Conservation (phyloP, 2,888 invertebrate species). For the Halocaridina rubra region DNA sequence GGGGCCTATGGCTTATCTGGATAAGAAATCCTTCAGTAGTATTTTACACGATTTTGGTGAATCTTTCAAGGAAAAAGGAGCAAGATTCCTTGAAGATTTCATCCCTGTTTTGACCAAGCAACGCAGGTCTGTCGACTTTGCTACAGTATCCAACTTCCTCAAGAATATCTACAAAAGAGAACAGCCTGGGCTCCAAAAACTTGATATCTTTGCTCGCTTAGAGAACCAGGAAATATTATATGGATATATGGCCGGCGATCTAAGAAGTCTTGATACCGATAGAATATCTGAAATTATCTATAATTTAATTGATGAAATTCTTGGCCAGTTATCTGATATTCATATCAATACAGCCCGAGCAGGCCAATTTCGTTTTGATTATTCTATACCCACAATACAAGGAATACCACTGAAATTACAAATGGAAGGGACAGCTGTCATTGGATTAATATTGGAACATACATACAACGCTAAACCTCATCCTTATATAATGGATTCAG, state of each 20-base stretch:
- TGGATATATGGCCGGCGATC: neutral
- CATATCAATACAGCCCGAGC: neutral
- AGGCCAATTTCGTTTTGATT: neutral
- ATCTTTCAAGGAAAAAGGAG: neutral
- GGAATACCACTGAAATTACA: slow-evolving; percentile 44
- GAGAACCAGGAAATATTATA: neutral
- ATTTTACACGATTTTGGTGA: neutral
- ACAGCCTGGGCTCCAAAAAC: neutral
- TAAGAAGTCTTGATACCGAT: neutral
- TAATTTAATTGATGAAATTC: neutral
- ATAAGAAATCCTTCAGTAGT: neutral
- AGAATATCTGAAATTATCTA: neutral
- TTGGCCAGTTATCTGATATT: neutral
- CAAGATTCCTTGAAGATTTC: neutral
- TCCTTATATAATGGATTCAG: no score
- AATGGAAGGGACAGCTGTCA: slow-evolving; percentile 26
- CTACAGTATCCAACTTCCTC: neutral
- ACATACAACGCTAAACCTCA: no score
- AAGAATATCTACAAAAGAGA: neutral
- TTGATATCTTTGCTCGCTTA: neutral
- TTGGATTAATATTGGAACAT: neutral
- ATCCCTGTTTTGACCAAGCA: neutral
- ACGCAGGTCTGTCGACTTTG: neutral
- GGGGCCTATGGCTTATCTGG: neutral
- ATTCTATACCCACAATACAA: slow-evolving; percentile 48